phyloP scores from a whole-genome alignment of 1,140 invertebrate genomes.

The Neotoxoptera formosana region DNA sequence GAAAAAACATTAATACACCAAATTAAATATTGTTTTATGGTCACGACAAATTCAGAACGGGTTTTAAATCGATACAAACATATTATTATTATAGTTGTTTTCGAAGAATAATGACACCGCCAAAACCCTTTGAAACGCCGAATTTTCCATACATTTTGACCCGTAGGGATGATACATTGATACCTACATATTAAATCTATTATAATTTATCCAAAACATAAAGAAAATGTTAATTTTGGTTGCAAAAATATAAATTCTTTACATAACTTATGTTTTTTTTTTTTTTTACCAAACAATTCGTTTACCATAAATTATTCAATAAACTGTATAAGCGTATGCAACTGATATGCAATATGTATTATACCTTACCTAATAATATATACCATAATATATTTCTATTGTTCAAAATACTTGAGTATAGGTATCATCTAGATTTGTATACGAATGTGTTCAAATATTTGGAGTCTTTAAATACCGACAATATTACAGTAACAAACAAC shows the following conservation, averaged over 20 bases:
- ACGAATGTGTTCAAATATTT: not conserved
- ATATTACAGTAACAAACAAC: not conserved
- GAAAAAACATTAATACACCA: not conserved
- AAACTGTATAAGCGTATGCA: not conserved
- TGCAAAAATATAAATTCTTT: slow-evolving; percentile 16
- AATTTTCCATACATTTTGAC: not conserved
- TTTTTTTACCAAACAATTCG: not conserved
- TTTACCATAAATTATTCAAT: slow-evolving; percentile 37
- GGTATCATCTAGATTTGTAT: not conserved
- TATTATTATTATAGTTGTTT: slow-evolving; percentile 14
- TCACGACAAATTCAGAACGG: not conserved
- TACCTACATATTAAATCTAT: not conserved
- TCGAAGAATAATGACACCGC: slow-evolving; percentile 7
- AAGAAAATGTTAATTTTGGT: slow-evolving; percentile 8
- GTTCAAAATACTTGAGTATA: not conserved
- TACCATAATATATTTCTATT: slow-evolving; percentile 16
- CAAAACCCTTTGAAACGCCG: not conserved
- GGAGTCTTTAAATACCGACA: not conserved
- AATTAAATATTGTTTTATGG: slow-evolving; percentile 14
- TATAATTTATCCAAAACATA: not conserved
- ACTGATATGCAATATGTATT: slow-evolving; percentile 6
- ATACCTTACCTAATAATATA: not conserved
- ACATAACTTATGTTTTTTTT: not conserved
- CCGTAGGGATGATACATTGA: not conserved
- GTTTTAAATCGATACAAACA: slow-evolving; percentile 16